phyloP scores from a whole-genome alignment of 1,140 invertebrate species.

The Drosophila rufa region DNA sequence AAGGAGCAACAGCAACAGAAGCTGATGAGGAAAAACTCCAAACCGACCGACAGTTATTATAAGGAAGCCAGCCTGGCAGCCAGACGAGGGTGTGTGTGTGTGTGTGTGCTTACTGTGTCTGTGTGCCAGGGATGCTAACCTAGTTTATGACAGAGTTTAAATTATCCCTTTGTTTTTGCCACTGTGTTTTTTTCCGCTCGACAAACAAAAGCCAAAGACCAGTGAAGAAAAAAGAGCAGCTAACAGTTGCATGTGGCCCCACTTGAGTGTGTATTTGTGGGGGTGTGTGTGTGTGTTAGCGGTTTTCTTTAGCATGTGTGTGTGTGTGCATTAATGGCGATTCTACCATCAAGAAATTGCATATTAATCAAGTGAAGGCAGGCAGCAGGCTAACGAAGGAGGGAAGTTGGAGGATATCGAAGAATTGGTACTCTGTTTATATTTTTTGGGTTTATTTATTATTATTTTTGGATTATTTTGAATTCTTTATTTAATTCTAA shows the following conservation, averaged over 20 bases:
- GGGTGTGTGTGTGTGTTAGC: slow-evolving; percentile 42
- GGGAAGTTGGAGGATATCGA: not conserved
- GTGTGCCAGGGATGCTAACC: slow-evolving; percentile 68
- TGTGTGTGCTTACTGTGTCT: slow-evolving; percentile 23
- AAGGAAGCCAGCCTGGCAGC: slow-evolving; percentile 46
- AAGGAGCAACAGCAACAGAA: slow-evolving; percentile 53
- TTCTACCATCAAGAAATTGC: slow-evolving; percentile 73
- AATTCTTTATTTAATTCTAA: too few relatives aligned
- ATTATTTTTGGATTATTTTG: not conserved
- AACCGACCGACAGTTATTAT: slow-evolving; percentile 82
- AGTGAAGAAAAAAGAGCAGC: slow-evolving; percentile 11
- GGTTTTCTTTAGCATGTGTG: slow-evolving; percentile 26
- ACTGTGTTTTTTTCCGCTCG: slow-evolving; percentile 69
- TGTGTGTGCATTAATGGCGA: slow-evolving; percentile 68
- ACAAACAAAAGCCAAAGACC: slow-evolving; percentile 62
- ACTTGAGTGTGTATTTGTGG: slow-evolving; percentile 10
- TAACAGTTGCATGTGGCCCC: slow-evolving; percentile 7
- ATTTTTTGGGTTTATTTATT: too few relatives aligned
- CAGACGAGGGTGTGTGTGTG: slow-evolving; percentile 21
- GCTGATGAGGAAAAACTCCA: slow-evolving; percentile 79
- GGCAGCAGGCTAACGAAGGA: slow-evolving; percentile 15
- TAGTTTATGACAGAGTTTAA: slow-evolving; percentile 83
- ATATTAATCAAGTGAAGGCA: slow-evolving; percentile 73
- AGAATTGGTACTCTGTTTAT: not conserved
- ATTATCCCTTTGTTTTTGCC: slow-evolving; percentile 81